Percentiles rank a stretch among this genome's conserved stretches.
Evolutionary conservation across 1,140 invertebrate genomes (phyloP).

Genomic region (Aphelinus atriplicis): DNA sequence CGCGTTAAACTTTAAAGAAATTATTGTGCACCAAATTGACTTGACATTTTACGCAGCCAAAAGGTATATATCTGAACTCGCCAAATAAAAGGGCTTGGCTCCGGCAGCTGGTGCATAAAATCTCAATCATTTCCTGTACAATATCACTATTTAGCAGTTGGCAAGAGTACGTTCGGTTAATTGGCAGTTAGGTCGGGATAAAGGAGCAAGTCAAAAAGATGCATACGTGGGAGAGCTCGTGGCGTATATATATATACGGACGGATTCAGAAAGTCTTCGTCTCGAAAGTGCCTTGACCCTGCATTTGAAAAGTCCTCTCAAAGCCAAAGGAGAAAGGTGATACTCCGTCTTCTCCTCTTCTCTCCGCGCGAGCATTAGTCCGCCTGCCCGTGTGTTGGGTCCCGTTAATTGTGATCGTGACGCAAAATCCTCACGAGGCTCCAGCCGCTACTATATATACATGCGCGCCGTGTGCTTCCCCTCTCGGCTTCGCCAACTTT

Average conservation of each 20-base stretch:
- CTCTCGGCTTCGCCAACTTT: constrained; percentile 2
- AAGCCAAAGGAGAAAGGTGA: constrained; percentile 36
- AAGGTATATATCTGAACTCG: too few species aligned
- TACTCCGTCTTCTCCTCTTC: constrained; percentile 12
- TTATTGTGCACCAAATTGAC: too few species aligned
- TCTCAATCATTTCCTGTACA: too few species aligned
- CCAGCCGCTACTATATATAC: too few species aligned
- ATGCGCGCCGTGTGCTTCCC: not conserved
- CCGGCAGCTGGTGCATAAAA: too few species aligned
- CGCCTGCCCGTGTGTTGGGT: not conserved
- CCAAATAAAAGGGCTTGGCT: too few species aligned
- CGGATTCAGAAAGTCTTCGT: constrained; percentile 3
- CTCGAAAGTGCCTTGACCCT: constrained; percentile 34
- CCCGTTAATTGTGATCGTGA: constrained; percentile 32
- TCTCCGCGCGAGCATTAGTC: not conserved
- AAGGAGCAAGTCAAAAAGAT: too few species aligned
- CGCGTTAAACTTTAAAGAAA: too few species aligned
- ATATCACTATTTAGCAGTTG: too few species aligned
- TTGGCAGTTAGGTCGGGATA: too few species aligned
- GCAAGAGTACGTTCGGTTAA: too few species aligned
- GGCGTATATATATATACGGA: not conserved
- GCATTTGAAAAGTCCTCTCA: constrained; percentile 24
- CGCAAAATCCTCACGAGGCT: not conserved
- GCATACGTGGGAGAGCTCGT: not conserved
- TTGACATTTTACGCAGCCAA: too few species aligned